Evolutionary conservation across 2,888 invertebrate genomes (phyloP).

Genomic region (Stenichneumon culpator): DNA sequence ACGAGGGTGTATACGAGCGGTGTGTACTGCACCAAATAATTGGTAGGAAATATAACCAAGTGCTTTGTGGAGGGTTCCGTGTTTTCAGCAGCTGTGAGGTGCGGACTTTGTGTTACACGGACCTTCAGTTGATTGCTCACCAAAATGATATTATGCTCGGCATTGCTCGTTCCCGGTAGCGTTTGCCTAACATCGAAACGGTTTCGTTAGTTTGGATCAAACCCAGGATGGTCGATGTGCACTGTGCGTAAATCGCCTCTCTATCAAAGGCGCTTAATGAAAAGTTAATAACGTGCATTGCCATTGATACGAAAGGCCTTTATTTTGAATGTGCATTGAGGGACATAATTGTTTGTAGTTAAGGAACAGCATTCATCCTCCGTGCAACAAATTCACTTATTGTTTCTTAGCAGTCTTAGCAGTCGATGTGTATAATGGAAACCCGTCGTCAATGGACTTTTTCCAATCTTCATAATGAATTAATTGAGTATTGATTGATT

Average conservation of each 20-base stretch:
- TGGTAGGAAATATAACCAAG: constrained; percentile 52
- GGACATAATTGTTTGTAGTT: not conserved
- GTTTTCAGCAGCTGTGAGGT: constrained; percentile 50
- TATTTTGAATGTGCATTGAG: not conserved
- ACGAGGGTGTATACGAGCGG: constrained; percentile 43
- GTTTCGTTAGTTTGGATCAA: constrained; percentile 19
- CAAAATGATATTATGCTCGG: constrained; percentile 56
- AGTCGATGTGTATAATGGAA: no score
- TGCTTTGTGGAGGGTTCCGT: constrained; percentile 43
- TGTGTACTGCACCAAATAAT: constrained; percentile 61
- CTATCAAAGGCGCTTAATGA: not conserved
- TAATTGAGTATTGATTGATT: no score
- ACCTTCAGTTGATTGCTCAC: constrained; percentile 57
- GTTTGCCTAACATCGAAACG: constrained; percentile 29
- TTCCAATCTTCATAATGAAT: no score
- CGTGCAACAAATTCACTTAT: not conserved
- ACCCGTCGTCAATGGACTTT: no score
- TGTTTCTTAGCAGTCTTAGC: no score
- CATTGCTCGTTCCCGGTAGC: constrained; percentile 41
- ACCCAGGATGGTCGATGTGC: constrained; percentile 2
- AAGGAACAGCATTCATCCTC: not conserved
- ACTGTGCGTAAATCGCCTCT: not conserved
- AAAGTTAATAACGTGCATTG: not conserved
- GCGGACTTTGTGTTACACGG: constrained; percentile 59
- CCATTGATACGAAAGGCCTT: not conserved